A percentile compares a stretch with the other conserved stretches of the same genome.
These are phyloP conservation scores for Liopterus haemorrhoidalis DNA, from an alignment of 2,888 invertebrate genomes.

Conservation along the genomic window DNA sequence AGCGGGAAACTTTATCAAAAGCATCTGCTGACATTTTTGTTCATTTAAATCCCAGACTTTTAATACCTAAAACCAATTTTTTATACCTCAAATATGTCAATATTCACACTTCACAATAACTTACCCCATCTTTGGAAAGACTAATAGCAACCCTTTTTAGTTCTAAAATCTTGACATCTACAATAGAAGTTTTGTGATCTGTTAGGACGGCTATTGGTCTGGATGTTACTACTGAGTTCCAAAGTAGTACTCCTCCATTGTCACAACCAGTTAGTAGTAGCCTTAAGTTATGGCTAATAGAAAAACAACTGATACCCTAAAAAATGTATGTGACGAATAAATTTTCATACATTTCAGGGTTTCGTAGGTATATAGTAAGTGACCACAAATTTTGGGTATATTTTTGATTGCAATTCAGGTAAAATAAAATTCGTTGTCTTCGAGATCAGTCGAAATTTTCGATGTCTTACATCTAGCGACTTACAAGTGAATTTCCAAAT, in stretches of 20 bases:
- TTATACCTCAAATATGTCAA: not conserved
- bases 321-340: too few relatives aligned
- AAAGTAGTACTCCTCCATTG: constrained; percentile 52
- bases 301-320: constrained; percentile 57
- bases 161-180: constrained; percentile 52
- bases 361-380: not conserved
- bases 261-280: constrained; percentile 53
- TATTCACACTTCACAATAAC: not conserved
- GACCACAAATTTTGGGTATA: too few relatives aligned
- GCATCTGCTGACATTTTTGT: constrained; percentile 52
- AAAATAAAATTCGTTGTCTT: too few relatives aligned
- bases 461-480: too few relatives aligned
- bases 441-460: too few relatives aligned
- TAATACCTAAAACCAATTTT: constrained; percentile 45
- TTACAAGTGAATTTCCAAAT: too few relatives aligned
- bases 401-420: too few relatives aligned
- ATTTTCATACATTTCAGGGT: too few relatives aligned
- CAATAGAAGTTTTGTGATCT: constrained; percentile 44
- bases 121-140: constrained; percentile 52
- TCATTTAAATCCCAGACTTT: constrained; percentile 58
- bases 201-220: constrained; percentile 42
- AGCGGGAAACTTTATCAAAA: constrained; percentile 53
- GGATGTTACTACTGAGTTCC: constrained; percentile 49
- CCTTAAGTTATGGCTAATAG: constrained; percentile 46
- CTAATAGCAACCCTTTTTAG: constrained; percentile 49